Percentiles rank a stretch among this genome's conserved stretches.
Evolutionary conservation across 2,888 invertebrate species (phyloP).

Genomic region (Mesochorus sp.): DNA sequence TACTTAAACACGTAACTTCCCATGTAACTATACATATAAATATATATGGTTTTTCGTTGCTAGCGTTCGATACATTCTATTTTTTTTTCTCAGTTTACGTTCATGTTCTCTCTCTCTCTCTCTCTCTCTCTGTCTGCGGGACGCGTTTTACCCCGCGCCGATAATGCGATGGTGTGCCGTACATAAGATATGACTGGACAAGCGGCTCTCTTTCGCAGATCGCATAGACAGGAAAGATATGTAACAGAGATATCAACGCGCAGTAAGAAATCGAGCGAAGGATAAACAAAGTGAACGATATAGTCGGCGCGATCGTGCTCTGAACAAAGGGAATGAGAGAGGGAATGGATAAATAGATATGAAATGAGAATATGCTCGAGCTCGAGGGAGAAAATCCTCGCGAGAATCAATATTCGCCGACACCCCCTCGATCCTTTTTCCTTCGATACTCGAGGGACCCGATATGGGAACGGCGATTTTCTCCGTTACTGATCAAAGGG

Average conservation of each 20-base stretch:
- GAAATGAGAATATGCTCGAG: conserved; percentile 56
- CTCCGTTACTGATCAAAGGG: conserved; percentile 78
- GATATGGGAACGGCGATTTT: conserved; percentile 74
- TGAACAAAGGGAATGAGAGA: background rate
- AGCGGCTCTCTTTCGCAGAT: conserved; percentile 16
- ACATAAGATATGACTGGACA: conserved; percentile 77
- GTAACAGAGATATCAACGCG: conserved; percentile 12
- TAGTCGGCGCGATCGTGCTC: background rate
- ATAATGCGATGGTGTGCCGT: conserved; percentile 7
- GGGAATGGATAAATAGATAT: background rate
- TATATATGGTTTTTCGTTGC: background rate
- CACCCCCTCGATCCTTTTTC: conserved; percentile 25
- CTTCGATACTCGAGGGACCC: conserved; percentile 70
- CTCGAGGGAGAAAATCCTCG: conserved; percentile 33
- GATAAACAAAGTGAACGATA: conserved; percentile 10
- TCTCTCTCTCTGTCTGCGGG: too few relatives aligned
- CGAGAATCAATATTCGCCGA: conserved; percentile 55
- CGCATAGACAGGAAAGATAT: background rate
- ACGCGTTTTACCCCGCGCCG: too few relatives aligned
- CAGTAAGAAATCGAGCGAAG: conserved; percentile 24
- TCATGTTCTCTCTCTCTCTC: too few relatives aligned
- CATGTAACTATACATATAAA: background rate
- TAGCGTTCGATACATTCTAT: too few relatives aligned
- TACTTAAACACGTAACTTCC: background rate
- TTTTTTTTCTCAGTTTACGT: conserved; percentile 5